phyloP scores from a whole-genome alignment of 2,113 vertebrate genomes.

The Scytalopus superciliaris region DNA sequence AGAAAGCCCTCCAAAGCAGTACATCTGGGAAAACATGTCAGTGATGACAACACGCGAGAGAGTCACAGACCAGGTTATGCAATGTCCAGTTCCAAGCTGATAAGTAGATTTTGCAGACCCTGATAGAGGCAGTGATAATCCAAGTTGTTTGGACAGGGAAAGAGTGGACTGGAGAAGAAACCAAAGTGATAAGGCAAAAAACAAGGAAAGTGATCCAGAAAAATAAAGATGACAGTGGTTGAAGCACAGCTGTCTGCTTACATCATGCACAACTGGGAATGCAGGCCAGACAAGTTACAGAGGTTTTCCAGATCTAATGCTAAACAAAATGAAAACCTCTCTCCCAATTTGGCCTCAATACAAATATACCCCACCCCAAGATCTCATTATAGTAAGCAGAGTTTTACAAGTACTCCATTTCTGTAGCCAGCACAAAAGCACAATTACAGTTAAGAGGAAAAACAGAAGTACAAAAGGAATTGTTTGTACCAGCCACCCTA shows the following conservation, averaged over 20 bases:
- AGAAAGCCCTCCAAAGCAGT: neutral
- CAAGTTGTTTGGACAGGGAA: neutral
- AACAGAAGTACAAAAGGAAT: neutral
- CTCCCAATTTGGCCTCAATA: neutral
- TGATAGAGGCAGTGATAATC: neutral
- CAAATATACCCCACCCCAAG: neutral
- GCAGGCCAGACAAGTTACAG: neutral
- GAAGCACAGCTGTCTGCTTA: neutral
- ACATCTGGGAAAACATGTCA: neutral
- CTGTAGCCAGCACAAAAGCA: neutral
- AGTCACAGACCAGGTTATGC: neutral
- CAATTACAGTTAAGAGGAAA: neutral
- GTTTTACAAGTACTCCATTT: neutral
- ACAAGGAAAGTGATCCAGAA: neutral
- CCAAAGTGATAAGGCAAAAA: neutral
- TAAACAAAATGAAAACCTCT: neutral
- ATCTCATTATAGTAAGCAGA: neutral
- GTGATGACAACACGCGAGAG: neutral
- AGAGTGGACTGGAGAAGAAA: neutral
- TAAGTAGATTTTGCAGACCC: neutral
- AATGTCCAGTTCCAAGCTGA: neutral
- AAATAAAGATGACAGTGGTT: neutral
- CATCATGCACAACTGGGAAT: conserved; percentile 12
- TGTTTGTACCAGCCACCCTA: neutral
- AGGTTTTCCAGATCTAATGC: conserved; percentile 8